Evolutionary conservation across 2,888 invertebrate species (phyloP).

Genomic region (Apomyelois bistriatella): DNA sequence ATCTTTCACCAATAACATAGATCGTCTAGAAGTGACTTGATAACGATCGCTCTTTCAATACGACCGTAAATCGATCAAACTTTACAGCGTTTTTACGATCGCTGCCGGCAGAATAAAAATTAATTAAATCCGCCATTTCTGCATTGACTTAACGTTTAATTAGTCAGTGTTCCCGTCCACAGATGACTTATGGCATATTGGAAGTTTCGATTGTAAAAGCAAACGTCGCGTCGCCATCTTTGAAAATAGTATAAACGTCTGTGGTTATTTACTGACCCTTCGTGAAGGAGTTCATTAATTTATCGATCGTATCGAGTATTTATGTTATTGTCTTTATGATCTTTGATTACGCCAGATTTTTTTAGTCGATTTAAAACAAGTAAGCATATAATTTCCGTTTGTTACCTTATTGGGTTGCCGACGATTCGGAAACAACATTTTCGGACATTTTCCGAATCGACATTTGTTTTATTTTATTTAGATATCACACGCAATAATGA

Average conservation of each 20-base stretch:
- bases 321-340: conserved; percentile 9
- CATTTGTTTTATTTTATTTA: too few species aligned
- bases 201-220: conserved; percentile 16
- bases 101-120: conserved; percentile 41
- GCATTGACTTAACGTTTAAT: conserved; percentile 55
- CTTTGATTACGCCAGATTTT: conserved; percentile 1
- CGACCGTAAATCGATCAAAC: conserved; percentile 40
- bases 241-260: conserved; percentile 15
- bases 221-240: conserved; percentile 7
- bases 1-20: neutral
- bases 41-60: neutral
- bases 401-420: neutral
- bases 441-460: too few species aligned
- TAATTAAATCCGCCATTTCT: conserved; percentile 49
- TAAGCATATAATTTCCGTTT: neutral
- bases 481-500: too few species aligned
- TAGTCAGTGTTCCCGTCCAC: conserved; percentile 50
- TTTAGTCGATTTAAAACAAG: neutral
- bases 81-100: conserved; percentile 43
- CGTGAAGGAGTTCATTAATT: conserved; percentile 13
- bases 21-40: neutral
- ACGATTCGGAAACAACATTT: too few species aligned
- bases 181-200: conserved; percentile 63
- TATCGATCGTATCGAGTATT: conserved; percentile 11
- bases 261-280: conserved; percentile 3